Evolutionary conservation across 2,888 invertebrate species (phyloP).

Genomic region (Polietes domitor): DNA sequence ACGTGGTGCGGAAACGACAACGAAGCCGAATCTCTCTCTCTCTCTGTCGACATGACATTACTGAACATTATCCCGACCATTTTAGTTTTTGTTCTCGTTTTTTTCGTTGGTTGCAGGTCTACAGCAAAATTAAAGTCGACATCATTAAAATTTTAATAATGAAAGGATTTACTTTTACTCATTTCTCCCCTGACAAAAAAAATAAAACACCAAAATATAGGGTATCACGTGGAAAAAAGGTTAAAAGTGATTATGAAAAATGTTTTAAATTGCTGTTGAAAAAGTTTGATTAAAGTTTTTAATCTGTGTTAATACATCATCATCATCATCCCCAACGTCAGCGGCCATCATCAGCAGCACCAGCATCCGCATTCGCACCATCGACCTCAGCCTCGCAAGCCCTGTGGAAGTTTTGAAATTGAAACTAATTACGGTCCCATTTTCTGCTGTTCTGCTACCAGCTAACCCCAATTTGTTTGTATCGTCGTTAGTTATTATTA

Average conservation of each 20-base stretch:
- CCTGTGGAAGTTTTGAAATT: conserved; percentile 23
- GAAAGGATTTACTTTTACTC: conserved; percentile 32
- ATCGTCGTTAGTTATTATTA: conserved; percentile 19
- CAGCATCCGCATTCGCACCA: conserved; percentile 1
- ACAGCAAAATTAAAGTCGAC: conserved; percentile 32
- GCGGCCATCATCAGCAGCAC: background rate
- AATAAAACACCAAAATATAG: background rate
- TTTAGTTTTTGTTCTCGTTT: background rate
- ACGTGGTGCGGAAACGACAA: conserved; percentile 1
- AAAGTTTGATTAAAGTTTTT: conserved; percentile 53
- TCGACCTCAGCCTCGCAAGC: background rate
- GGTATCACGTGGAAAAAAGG: background rate
- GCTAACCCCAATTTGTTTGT: conserved; percentile 29
- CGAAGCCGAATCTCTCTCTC: conserved; percentile 9
- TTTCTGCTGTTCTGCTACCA: background rate
- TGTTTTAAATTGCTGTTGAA: conserved; percentile 31
- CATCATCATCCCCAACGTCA: conserved; percentile 20
- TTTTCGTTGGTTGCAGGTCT: background rate
- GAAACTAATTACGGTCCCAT: conserved; percentile 28
- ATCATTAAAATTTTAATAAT: conserved; percentile 44
- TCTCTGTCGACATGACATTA: conserved; percentile 18
- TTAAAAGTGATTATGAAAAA: conserved; percentile 31
- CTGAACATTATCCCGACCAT: conserved; percentile 3
- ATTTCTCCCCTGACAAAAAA: background rate
- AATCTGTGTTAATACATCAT: conserved; percentile 48